A percentile compares a stretch with the other conserved stretches of the same genome.
Evolutionary conservation across 2,888 invertebrate genomes (phyloP).

Genomic region (Cremastobaeus sp.): DNA sequence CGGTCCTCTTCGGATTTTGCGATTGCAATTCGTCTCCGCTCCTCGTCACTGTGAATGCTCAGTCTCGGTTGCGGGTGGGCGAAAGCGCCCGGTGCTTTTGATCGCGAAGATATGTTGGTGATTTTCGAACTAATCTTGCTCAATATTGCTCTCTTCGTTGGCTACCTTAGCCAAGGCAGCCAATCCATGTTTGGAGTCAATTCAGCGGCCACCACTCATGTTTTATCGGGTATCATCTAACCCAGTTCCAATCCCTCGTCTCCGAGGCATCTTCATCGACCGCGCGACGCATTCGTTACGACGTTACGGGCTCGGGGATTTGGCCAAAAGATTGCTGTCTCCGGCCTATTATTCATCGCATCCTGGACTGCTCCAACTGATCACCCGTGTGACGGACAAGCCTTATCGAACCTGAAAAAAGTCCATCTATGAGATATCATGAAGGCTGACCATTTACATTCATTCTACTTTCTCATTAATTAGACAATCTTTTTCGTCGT

Average conservation of each 20-base stretch:
- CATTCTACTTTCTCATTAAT: too few species aligned
- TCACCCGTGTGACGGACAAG: too few species aligned
- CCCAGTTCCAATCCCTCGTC: conserved; percentile 47
- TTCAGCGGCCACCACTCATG: conserved; percentile 40
- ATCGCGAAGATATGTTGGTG: conserved; percentile 30
- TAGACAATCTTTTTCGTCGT: too few species aligned
- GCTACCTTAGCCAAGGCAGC: conserved; percentile 57
- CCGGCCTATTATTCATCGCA: conserved; percentile 38
- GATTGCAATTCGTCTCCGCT: too few species aligned
- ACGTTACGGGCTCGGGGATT: too few species aligned
- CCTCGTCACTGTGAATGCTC: too few species aligned
- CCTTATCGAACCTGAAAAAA: background rate
- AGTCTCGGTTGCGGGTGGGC: too few species aligned
- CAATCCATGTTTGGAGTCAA: conserved; percentile 47
- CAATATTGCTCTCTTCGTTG: conserved; percentile 34
- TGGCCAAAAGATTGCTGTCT: too few species aligned
- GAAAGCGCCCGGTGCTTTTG: background rate
- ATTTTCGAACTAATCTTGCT: conserved; percentile 23
- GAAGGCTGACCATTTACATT: too few species aligned
- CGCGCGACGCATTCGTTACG: conserved; percentile 42
- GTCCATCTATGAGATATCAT: too few species aligned
- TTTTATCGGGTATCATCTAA: conserved; percentile 55
- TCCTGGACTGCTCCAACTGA: background rate
- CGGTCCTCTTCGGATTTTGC: too few species aligned
- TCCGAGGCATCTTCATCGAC: conserved; percentile 48